Base-by-base conservation (phyloP, 1,140 invertebrate species). In the Drosophila pseudoobscura region DNA sequence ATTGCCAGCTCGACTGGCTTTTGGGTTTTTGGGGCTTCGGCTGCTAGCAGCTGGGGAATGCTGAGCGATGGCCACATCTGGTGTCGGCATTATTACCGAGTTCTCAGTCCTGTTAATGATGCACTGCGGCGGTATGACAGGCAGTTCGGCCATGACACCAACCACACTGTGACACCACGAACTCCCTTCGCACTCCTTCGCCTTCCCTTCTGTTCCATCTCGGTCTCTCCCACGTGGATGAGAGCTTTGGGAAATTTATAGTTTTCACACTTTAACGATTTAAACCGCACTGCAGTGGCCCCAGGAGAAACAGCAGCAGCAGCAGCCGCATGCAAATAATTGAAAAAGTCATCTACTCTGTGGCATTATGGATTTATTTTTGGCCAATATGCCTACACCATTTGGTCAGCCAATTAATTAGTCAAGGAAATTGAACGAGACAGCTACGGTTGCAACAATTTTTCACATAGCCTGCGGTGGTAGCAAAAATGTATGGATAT, bases 41-140 rank as follows among this genome's bases (percentile, higher is more conserved):
- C 17, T 17, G 17, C 17, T 17, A 20, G 24, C 9, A 44, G 39
- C 53, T 59, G 53, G 50, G 39, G 20, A 26, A 22, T n/a, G 35
- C 61, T 74, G 69, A 73, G 69, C 49, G 41, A 74, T 75, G 62
- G 72, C 45, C 73, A 47, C 62, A 75, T 75, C 73, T 75, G 73
- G 47, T 65, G 61, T 53, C 54, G 72, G 54, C 73, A 52, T 75
- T 75, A 75, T 75, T 75, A 68, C 52, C 71, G 68, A 69, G 63
- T 63, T 69, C 63, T 69, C 61, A 56, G 63, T 41, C 72, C 56
- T 74, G 73, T 75, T 75, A 75, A 75, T 75, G 73, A 75, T 75
- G 73, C 61, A 66, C 54, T 66, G 71, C 61, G 71, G 56, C 71
- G 15, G 46, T 31, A 22, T 66, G 61, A 55, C 54, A 64, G 60